Evolutionary conservation across 1,140 invertebrate genomes (phyloP), one percentile per base, ranked within the genome.

Genomic region (Drosophila insularis): DNA sequence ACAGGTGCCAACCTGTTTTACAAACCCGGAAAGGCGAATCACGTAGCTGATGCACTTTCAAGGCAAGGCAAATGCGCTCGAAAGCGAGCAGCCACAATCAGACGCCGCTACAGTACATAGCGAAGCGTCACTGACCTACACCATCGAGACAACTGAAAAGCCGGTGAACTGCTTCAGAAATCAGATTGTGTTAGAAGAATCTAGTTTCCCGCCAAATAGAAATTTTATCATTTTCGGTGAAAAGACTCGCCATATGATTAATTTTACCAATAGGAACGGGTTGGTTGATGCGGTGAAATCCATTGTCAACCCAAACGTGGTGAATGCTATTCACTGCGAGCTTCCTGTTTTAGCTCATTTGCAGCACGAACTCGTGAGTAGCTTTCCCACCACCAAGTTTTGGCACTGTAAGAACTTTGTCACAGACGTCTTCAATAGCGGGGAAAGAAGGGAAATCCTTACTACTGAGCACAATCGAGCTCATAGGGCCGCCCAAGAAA

Each of bases 131-230:
- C 40, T 71, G 27, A 65, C 66, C 10, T 63, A 77, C 54, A 73
- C 54, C 1, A 66, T 73, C 27, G 55, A 78, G 2, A 19, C 60
- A 10, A 61, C 65, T n/a, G 64, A 71, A 14, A 68, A 71, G 17
- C 68, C 74, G 0, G 13, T 81, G 2, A 74, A 81, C 35, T 73
- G 64, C 17, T 78, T 70, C 54, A 37, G 56, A 17, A 71, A 66
- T 35, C 71, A 75, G 31, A 63, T 78, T n/a, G 40, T 70, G 10
- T 7, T 79, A 4, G 53, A 78, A n/a, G 27, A 56, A 32, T 32
- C 31, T 6, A 1, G 31, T 35, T 50, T 21, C 50, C 31, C 13
- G 5, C 14, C 39, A 37, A 5, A 61, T 4, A 21, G 50, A n/a
- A 60, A 35, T 21, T 14, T 66, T 8, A 43, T 71, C 11, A n/a